Evolutionary conservation across 2,888 invertebrate genomes (phyloP), one percentile per base, ranked within the genome.

Genomic region (Tetropium fuscum): DNA sequence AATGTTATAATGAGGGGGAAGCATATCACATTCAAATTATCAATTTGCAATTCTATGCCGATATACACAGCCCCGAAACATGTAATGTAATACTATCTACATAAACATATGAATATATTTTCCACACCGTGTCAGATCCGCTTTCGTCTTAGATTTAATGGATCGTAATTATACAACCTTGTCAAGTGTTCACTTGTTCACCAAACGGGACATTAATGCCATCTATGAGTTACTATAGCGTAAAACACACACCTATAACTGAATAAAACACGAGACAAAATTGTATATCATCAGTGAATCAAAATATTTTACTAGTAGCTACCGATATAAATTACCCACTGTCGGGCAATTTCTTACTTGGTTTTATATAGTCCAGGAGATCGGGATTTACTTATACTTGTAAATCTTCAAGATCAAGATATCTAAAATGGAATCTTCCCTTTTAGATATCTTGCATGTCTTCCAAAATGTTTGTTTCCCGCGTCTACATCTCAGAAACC

Each of bases 281-380:
- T 54, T 44, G 54, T 22, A 58, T 43, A 60, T 63, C 59, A 64
- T 65, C 67, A 61, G 64, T 68, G 60, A 68, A 67, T 69, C 66
- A 68, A 60, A 51, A 45, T 53, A 43, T 41, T 62, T 64, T 64
- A 64, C 45, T 34, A 22, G 56, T 19, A 25, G 49, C 54, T 51
- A 53, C 38, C 43, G 36, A 47, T 11, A 55, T 64, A 64, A 54
- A 54, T 54, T 30, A 40, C 34, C 10, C 11, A 4, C 11, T 30
- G 30, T 30, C 11, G 11, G n/a, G n/a, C n/a, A n/a, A n/a, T n/a
- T n/a, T n/a, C n/a, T n/a, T n/a, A n/a, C n/a, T n/a, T n/a, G n/a
- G n/a, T n/a, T n/a, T n/a, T n/a, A n/a, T n/a, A n/a, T n/a, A n/a
- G n/a, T n/a, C n/a, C n/a, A n/a, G n/a, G n/a, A n/a, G n/a, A n/a